A percentile compares a stretch with the other conserved stretches of the same genome.
Conservation (phyloP, 2,888 invertebrate genomes). For the Orthonevra nobilis region DNA sequence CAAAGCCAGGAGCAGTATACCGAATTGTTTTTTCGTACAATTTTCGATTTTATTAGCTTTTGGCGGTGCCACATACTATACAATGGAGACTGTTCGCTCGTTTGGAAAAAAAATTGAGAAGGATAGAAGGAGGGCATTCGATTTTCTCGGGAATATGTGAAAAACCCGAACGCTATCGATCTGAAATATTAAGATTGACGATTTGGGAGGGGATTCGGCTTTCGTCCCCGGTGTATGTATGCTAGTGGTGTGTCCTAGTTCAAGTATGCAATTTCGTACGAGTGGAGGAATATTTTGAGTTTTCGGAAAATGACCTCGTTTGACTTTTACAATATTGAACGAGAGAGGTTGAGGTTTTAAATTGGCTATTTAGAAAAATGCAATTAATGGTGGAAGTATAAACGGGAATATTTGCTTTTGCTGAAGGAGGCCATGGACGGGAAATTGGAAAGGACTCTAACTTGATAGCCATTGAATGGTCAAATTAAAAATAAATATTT, state of each 20-base stretch:
- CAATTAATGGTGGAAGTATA: slow-evolving; percentile 38
- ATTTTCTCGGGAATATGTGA: slow-evolving; percentile 47
- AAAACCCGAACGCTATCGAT: slow-evolving; percentile 67
- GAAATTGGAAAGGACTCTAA: background rate
- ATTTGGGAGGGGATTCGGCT: slow-evolving; percentile 34
- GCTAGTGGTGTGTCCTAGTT: slow-evolving; percentile 30
- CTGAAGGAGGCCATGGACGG: background rate
- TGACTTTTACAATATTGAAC: slow-evolving; percentile 30
- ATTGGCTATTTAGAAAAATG: slow-evolving; percentile 49
- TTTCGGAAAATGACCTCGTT: slow-evolving; percentile 67
- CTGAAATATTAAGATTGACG: slow-evolving; percentile 69
- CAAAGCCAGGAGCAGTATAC: slow-evolving; percentile 7
- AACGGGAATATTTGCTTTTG: slow-evolving; percentile 24
- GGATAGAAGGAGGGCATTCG: slow-evolving; percentile 21
- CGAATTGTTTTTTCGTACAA: slow-evolving; percentile 33
- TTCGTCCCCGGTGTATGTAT: background rate
- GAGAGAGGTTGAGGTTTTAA: background rate
- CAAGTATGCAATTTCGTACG: slow-evolving; percentile 46
- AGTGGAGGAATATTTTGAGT: slow-evolving; percentile 18
- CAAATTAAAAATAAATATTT: slow-evolving; percentile 22
- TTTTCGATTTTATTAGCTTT: slow-evolving; percentile 66
- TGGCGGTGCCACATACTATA: slow-evolving; percentile 44
- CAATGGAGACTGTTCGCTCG: background rate
- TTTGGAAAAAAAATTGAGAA: slow-evolving; percentile 6
- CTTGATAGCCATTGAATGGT: background rate